Evolutionary conservation across 2,888 invertebrate genomes (phyloP).

Genomic region (Spodoptera littoralis): DNA sequence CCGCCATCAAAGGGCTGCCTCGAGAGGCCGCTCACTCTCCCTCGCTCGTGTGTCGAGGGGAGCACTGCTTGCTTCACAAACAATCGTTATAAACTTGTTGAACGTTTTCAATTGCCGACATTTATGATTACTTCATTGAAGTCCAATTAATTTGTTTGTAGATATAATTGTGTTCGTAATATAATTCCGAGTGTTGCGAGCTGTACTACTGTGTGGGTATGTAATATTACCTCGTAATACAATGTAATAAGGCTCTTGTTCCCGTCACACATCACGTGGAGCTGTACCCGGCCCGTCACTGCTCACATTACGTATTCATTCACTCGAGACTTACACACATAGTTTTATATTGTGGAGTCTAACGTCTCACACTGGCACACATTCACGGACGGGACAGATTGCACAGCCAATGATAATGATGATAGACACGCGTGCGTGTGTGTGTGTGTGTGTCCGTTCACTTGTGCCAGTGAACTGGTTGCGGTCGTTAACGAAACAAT

Average conservation of each 20-base stretch:
- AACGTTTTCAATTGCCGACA: neutral
- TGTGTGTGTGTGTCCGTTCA: no score
- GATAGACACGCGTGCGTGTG: no score
- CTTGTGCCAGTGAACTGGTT: no score
- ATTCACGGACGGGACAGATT: no score
- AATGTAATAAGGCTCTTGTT: conserved; percentile 28
- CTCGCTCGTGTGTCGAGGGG: conserved; percentile 27
- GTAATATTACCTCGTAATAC: conserved; percentile 28
- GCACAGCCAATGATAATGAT: no score
- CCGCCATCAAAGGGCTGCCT: conserved; percentile 33
- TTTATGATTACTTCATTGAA: neutral
- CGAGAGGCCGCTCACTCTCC: conserved; percentile 36
- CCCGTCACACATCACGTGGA: conserved; percentile 7
- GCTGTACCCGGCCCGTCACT: no score
- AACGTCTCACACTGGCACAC: no score
- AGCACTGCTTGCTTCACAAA: conserved; percentile 24
- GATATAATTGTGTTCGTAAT: neutral
- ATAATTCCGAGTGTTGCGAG: no score
- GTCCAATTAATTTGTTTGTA: conserved; percentile 24
- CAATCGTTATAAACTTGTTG: conserved; percentile 24
- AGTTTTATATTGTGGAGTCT: no score
- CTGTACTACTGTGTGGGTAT: conserved; percentile 16
- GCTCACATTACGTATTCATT: no score
- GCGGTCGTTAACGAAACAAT: no score
- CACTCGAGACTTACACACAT: no score